These are phyloP conservation scores for Drosophila watanabei DNA, from an alignment of 1,140 invertebrate genomes.

Conservation along the genomic window DNA sequence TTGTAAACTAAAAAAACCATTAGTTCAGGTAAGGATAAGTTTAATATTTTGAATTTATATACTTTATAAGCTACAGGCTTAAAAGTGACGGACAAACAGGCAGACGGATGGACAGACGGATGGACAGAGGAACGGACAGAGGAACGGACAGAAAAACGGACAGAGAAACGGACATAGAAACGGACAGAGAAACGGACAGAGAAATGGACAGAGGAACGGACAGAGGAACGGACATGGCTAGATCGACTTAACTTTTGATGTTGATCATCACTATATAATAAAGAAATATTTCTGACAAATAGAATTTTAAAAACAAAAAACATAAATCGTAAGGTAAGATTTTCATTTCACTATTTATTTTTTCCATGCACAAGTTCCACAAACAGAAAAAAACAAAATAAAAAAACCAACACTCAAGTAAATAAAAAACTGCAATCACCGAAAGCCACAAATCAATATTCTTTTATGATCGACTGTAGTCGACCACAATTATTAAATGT, in stretches of 20 bases:
- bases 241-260: neutral
- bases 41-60: neutral
- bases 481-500: slow-evolving; percentile 63
- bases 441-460: slow-evolving; percentile 50
- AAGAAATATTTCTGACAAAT: neutral
- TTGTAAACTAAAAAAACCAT: neutral
- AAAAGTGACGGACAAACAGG: neutral
- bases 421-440: slow-evolving; percentile 15
- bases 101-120: neutral
- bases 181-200: neutral
- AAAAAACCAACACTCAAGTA: neutral
- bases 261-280: neutral
- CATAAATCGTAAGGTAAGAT: too few relatives aligned
- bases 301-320: neutral
- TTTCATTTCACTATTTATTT: neutral
- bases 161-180: neutral
- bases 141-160: neutral
- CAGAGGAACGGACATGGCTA: neutral
- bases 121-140: neutral
- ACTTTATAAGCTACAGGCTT: neutral
- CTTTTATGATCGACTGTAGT: slow-evolving; percentile 44
- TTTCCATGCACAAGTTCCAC: neutral
- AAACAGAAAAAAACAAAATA: neutral
- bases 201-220: neutral
- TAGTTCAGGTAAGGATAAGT: neutral